Evolutionary conservation across 2,888 invertebrate species (phyloP).

Genomic region (Lydus trimaculatus): DNA sequence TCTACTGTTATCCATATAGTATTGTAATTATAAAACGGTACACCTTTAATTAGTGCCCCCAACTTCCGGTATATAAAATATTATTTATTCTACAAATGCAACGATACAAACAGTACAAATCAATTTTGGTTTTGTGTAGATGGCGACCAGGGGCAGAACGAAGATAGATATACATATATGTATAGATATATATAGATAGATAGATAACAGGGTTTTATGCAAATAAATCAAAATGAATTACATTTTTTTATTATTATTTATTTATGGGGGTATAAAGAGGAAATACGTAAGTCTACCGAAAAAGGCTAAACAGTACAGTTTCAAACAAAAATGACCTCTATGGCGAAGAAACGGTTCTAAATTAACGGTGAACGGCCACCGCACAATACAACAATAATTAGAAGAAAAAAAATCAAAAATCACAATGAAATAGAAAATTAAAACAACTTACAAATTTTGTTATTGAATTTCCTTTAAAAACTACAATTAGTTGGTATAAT

Average conservation of each 20-base stretch:
- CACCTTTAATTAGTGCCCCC: neutral
- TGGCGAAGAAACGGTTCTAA: conserved; percentile 33
- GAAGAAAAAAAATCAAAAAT: no score
- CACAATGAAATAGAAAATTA: neutral
- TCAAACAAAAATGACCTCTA: conserved; percentile 54
- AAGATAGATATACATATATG: no score
- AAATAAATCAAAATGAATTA: neutral
- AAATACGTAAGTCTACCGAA: conserved; percentile 55
- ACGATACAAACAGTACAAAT: neutral
- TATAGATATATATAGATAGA: no score
- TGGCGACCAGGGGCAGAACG: neutral
- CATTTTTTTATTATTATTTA: no score
- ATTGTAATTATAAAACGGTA: neutral
- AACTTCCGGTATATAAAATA: neutral
- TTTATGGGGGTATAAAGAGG: conserved; percentile 28
- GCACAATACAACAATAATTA: conserved; percentile 30
- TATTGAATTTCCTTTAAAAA: neutral
- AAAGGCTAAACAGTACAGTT: conserved; percentile 51
- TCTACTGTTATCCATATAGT: neutral
- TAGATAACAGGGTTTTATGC: conserved; percentile 23
- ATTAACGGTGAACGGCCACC: conserved; percentile 27
- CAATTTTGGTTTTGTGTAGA: neutral
- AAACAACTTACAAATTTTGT: neutral
- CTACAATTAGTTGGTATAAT: neutral
- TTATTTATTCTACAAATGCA: neutral